phyloP scores from a whole-genome alignment of 2,888 invertebrate genomes.

The Trissolcus brochymenae region DNA sequence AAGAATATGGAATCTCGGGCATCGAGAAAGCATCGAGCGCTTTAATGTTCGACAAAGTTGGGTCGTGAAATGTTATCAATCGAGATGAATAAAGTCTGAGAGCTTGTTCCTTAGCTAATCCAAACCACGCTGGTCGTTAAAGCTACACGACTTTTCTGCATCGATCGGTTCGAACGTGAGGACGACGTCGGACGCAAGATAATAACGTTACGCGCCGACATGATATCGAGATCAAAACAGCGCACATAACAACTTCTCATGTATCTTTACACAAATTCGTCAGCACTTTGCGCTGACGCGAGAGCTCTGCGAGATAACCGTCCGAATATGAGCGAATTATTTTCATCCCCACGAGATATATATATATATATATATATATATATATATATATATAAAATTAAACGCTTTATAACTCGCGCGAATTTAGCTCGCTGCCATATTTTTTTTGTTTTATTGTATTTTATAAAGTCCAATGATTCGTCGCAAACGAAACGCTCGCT shows the following conservation, averaged over 20 bases:
- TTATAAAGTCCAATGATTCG: too few relatives aligned
- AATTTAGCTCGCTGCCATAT: too few relatives aligned
- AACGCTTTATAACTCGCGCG: neutral
- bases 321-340: conserved; percentile 1
- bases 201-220: conserved; percentile 54
- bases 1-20: conserved; percentile 29
- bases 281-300: conserved; percentile 15
- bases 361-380: too few relatives aligned
- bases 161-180: conserved; percentile 50
- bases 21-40: conserved; percentile 30
- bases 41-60: conserved; percentile 42
- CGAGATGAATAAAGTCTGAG: conserved; percentile 44
- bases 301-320: conserved; percentile 22
- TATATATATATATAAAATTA: too few relatives aligned
- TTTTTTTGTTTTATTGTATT: too few relatives aligned
- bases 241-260: conserved; percentile 44
- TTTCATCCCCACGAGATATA: conserved; percentile 5
- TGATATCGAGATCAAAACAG: conserved; percentile 39
- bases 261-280: conserved; percentile 50
- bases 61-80: conserved; percentile 55
- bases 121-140: conserved; percentile 49
- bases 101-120: conserved; percentile 52
- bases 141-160: conserved; percentile 40
- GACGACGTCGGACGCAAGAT: conserved; percentile 38
- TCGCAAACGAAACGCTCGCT: too few relatives aligned